These are phyloP conservation scores for Agrochola lychnidis DNA, from an alignment of 2,888 invertebrate species.

Conservation along the genomic window DNA sequence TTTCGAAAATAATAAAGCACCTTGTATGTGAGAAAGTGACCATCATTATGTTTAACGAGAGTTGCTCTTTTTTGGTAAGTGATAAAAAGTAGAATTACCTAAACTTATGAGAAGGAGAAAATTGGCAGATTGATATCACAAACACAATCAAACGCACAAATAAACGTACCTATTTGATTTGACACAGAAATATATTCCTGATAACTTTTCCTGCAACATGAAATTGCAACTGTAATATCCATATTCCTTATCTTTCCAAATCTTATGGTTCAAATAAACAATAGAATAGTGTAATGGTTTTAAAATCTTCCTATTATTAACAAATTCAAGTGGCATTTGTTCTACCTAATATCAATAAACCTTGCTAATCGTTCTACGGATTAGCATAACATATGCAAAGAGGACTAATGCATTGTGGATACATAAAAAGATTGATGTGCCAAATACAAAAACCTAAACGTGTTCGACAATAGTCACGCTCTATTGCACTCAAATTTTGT, in stretches of 20 bases:
- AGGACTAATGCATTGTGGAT: constrained; percentile 7
- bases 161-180: not conserved
- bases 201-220: not conserved
- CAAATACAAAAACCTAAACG: constrained; percentile 63
- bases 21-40: constrained; percentile 60
- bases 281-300: not conserved
- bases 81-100: not conserved
- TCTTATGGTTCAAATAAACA: not conserved
- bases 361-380: not conserved
- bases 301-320: not conserved
- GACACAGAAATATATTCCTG: not conserved
- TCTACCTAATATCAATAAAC: constrained; percentile 4
- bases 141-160: not conserved
- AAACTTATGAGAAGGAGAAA: not conserved
- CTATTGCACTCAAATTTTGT: constrained; percentile 81
- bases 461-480: constrained; percentile 76
- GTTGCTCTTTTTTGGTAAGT: constrained; percentile 23
- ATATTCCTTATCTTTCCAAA: not conserved
- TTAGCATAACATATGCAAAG: constrained; percentile 22
- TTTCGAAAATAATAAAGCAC: constrained; percentile 65
- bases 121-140: not conserved
- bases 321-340: not conserved
- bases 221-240: not conserved
- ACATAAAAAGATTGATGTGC: constrained; percentile 40
- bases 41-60: constrained; percentile 52